Evolutionary conservation across 2,888 invertebrate genomes (phyloP), one percentile per base, ranked within the genome.

Genomic region (Cantharis flavilabris): DNA sequence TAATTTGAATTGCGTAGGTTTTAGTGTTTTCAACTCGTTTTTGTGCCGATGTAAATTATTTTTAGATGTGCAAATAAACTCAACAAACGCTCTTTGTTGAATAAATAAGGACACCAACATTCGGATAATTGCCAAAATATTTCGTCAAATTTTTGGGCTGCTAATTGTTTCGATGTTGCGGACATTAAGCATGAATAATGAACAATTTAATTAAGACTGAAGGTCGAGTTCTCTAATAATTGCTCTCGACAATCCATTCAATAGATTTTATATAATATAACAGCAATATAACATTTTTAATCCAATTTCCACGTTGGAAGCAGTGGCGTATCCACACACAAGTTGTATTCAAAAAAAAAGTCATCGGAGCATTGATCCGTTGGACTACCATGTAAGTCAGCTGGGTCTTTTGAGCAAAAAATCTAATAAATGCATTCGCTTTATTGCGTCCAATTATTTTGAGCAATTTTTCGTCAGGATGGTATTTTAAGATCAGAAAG

Each of bases 1-100:
- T 18, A 20, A 70, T 70, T 28, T n/a, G 30, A 73, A 20, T 14
- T 62, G 72, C 62, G 72, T 73, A 65, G 72, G 72, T 13, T 33
- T 62, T 49, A 73, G 30, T 67, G 18, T 23, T 67, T 67, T 67
- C 65, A 26, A 67, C 65, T 67, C 65, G 65, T 67, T 67, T 67
- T 23, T 20, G 13, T 23, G 13, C 26, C 26, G 65, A 67, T 20
- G 26, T 23, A 67, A 20, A 23, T 23, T 67, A 18, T 67, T 18
- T 67, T 67, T 67, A 67, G 65, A 23, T 23, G 65, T 49, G n/a
- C 49, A 49, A 49, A 49, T 49, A 49, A 49, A 49, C 49, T 49
- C 49, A 49, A 49, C 49, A n/a, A n/a, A n/a, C 49, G 7, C 9
- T 49, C 49, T 49, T 49, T 49, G 49, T 49, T n/a, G 49, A 9